These are phyloP conservation scores for Rhynchophorus ferrugineus DNA, from an alignment of 1,140 invertebrate species.

Conservation along the genomic window DNA sequence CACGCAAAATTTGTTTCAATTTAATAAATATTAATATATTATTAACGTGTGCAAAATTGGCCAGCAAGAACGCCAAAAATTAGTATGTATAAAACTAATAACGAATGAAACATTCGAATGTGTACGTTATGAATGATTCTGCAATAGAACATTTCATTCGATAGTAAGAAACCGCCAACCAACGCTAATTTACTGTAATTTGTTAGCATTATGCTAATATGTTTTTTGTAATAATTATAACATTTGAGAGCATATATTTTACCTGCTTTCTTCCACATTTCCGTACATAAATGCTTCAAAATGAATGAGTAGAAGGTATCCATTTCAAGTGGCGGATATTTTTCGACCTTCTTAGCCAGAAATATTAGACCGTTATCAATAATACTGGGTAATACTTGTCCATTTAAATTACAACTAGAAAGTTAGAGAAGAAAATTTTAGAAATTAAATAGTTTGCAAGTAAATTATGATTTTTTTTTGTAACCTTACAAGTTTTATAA, in stretches of 20 bases:
- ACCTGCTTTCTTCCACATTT: constrained; percentile 54
- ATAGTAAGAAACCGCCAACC: neutral
- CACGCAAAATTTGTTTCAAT: too few relatives aligned
- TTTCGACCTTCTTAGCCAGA: constrained; percentile 49
- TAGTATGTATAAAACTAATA: too few relatives aligned
- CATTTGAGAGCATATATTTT: too few relatives aligned
- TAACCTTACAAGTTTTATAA: too few relatives aligned
- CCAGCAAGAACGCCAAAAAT: too few relatives aligned
- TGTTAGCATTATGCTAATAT: neutral
- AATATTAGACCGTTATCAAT: constrained; percentile 50
- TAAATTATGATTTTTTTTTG: too few relatives aligned
- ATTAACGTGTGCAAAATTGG: too few relatives aligned
- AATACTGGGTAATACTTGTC: constrained; percentile 27
- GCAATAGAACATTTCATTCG: neutral
- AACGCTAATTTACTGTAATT: neutral
- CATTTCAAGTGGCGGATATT: constrained; percentile 49
- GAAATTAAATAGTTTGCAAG: too few relatives aligned
- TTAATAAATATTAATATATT: too few relatives aligned
- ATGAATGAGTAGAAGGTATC: constrained; percentile 50
- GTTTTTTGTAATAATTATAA: neutral
- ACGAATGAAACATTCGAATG: too few relatives aligned
- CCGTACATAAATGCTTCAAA: constrained; percentile 51
- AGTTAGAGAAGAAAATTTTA: too few relatives aligned
- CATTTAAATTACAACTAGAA: constrained; percentile 15
- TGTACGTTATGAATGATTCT: too few relatives aligned